Percentiles rank a stretch among this genome's conserved stretches.
These are phyloP conservation scores for Monopis laevigella DNA, from an alignment of 2,888 invertebrate species.

Conservation along the genomic window DNA sequence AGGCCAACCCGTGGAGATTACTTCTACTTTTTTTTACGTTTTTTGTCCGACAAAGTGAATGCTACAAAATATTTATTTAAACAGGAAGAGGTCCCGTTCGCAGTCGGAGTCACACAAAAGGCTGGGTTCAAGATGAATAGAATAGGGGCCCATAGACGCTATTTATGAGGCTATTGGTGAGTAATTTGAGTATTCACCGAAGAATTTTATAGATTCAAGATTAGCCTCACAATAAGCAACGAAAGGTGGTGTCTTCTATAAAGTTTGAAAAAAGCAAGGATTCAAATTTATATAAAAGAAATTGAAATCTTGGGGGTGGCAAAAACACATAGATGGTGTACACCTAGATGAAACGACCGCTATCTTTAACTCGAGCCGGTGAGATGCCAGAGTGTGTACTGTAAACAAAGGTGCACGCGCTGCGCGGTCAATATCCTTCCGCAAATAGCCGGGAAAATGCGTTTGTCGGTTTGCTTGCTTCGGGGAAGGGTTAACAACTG, in stretches of 20 bases:
- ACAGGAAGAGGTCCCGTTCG: conserved; percentile 32
- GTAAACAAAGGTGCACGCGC: conserved; percentile 47
- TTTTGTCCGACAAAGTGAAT: conserved; percentile 12
- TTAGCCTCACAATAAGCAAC: background rate
- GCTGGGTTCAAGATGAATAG: conserved; percentile 23
- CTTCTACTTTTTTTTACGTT: conserved; percentile 6
- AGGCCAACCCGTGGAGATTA: conserved; percentile 8
- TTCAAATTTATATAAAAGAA: background rate
- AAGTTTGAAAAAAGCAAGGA: background rate
- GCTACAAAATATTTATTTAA: conserved; percentile 38
- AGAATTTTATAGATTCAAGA: background rate
- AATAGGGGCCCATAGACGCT: conserved; percentile 16
- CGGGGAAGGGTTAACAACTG: conserved; percentile 10
- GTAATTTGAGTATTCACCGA: conserved; percentile 34
- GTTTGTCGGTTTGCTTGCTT: conserved; percentile 24
- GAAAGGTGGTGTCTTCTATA: background rate
- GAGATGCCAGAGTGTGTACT: conserved; percentile 29
- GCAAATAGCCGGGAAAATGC: conserved; percentile 39
- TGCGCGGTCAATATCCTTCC: conserved; percentile 55
- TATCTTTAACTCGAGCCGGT: conserved; percentile 43
- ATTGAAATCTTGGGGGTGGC: conserved; percentile 1
- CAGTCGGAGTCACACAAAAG: conserved; percentile 11
- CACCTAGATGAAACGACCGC: conserved; percentile 20
- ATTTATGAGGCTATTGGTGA: conserved; percentile 34
- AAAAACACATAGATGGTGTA: background rate